A percentile compares a stretch with the other conserved stretches of the same genome.
Conservation (phyloP, 2,113 vertebrate genomes). For the Myrmecobius fasciatus region DNA sequence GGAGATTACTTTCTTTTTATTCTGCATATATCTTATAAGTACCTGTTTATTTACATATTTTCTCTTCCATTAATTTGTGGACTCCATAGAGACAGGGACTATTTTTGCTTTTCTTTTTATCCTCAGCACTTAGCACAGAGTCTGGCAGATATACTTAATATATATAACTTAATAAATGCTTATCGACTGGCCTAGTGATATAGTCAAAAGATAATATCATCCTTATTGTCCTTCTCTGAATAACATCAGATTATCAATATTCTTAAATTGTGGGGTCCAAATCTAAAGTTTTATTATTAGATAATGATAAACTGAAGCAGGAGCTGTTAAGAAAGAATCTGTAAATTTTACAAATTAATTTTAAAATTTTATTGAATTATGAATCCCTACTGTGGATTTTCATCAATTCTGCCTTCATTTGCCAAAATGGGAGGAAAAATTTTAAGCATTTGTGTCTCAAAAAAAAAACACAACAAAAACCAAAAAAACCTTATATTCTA, state of each 20-base stretch:
- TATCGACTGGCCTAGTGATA: not conserved
- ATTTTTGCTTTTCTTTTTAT: not conserved
- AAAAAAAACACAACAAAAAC: too few relatives aligned
- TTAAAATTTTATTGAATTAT: not conserved
- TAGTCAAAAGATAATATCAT: not conserved
- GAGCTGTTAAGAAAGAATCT: not conserved
- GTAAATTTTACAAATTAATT: not conserved
- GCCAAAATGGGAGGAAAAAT: conserved; percentile 40
- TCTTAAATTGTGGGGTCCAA: not conserved
- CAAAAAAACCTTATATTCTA: too few relatives aligned
- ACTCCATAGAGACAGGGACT: not conserved
- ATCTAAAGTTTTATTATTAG: not conserved
- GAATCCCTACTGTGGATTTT: not conserved
- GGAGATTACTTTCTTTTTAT: not conserved
- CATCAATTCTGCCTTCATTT: not conserved
- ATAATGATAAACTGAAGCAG: not conserved
- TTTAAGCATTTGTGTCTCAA: conserved; percentile 52
- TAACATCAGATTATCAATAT: not conserved
- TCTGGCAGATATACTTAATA: not conserved
- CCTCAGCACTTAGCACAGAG: not conserved
- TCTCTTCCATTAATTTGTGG: not conserved
- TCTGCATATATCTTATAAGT: not conserved
- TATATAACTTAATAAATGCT: not conserved
- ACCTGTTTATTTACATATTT: not conserved
- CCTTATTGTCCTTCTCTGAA: not conserved